phyloP scores from a whole-genome alignment of 2,888 invertebrate genomes.

The Drosophila paucipuncta region DNA sequence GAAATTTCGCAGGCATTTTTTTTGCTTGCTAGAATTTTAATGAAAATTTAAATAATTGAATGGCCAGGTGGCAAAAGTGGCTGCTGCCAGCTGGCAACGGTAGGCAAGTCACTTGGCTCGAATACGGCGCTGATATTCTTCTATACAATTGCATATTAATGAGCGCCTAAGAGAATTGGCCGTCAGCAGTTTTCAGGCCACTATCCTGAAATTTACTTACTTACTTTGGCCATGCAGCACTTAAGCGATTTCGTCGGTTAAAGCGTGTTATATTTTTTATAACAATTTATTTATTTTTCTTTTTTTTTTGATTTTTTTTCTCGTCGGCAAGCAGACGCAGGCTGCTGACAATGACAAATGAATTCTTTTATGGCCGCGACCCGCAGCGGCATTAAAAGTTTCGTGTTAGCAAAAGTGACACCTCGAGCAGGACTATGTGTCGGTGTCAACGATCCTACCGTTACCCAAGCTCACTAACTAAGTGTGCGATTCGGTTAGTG shows the following conservation, averaged over 20 bases:
- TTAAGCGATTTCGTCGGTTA: constrained; percentile 60
- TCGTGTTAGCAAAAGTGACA: constrained; percentile 74
- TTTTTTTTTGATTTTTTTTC: neutral
- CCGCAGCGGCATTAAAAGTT: constrained; percentile 75
- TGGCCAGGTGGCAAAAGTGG: constrained; percentile 29
- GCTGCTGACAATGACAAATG: constrained; percentile 82
- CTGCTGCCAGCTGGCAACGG: constrained; percentile 43
- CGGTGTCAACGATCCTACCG: constrained; percentile 31
- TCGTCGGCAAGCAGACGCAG: constrained; percentile 49
- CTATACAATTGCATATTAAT: constrained; percentile 74
- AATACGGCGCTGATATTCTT: constrained; percentile 18
- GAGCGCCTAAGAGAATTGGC: constrained; percentile 57
- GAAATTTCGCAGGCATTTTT: constrained; percentile 52
- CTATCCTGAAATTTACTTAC: constrained; percentile 12
- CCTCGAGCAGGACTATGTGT: constrained; percentile 51
- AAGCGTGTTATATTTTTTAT: constrained; percentile 52
- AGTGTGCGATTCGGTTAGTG: constrained; percentile 7
- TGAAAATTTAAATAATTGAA: constrained; percentile 82
- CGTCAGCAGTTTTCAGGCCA: constrained; percentile 50
- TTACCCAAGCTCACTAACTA: constrained; percentile 9
- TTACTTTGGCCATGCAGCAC: constrained; percentile 36
- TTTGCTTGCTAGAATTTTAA: constrained; percentile 65
- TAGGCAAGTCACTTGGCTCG: constrained; percentile 13
- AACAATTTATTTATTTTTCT: neutral
- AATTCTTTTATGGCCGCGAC: constrained; percentile 79